Evolutionary conservation across 2,113 vertebrate species (phyloP).

Genomic region (Podarcis muralis): DNA sequence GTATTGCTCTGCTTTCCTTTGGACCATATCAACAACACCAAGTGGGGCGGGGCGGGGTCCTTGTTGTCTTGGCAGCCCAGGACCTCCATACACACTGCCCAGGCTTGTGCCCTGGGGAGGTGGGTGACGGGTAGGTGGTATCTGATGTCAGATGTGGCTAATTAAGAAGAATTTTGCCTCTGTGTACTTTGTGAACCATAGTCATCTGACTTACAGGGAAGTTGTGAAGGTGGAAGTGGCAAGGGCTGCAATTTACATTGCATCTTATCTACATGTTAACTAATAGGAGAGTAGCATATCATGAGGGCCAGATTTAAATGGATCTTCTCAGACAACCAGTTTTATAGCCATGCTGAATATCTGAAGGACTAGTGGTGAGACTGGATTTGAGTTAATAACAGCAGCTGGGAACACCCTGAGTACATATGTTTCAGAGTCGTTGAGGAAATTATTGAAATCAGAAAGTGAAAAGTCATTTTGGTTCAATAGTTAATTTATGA

Average conservation of each 20-base stretch:
- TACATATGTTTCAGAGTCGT: not conserved
- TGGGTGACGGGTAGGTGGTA: too few relatives aligned
- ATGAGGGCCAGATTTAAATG: not conserved
- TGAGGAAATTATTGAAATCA: constrained; percentile 12
- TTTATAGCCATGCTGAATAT: not conserved
- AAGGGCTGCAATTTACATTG: not conserved
- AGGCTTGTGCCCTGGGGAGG: too few relatives aligned
- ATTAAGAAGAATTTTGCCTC: not conserved
- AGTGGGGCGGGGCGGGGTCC: too few relatives aligned
- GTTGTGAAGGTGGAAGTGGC: not conserved
- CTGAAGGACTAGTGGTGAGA: not conserved
- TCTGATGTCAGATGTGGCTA: not conserved
- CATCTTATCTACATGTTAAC: not conserved
- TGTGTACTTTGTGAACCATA: not conserved
- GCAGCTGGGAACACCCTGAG: not conserved
- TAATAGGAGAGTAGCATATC: too few relatives aligned
- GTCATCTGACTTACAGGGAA: not conserved
- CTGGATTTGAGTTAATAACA: not conserved
- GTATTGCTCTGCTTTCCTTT: too few relatives aligned
- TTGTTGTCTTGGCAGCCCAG: too few relatives aligned
- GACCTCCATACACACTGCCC: too few relatives aligned
- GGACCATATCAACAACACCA: too few relatives aligned
- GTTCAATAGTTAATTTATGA: constrained; percentile 52
- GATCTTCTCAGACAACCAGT: not conserved
- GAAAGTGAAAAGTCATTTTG: constrained; percentile 38